These are phyloP conservation scores for Penaeus chinensis DNA, from an alignment of 1,140 invertebrate species.

Conservation along the genomic window DNA sequence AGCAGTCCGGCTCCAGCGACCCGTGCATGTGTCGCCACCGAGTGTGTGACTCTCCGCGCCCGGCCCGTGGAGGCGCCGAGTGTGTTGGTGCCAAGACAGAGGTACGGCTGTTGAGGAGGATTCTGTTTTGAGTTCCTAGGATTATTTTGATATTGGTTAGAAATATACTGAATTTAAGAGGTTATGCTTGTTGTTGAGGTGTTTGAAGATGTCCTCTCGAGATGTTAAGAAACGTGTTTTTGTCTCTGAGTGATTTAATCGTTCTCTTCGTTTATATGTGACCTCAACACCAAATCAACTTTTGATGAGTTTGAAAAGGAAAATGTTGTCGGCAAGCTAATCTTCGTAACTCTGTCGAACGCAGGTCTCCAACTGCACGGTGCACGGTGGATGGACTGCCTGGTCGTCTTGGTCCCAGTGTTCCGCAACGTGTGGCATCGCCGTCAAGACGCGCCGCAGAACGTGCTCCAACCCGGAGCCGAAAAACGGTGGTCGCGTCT, in stretches of 20 bases:
- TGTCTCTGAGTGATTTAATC: no score
- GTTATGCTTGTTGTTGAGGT: no score
- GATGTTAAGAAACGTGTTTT: no score
- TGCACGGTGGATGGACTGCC: slow-evolving; percentile 70
- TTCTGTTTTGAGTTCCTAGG: no score
- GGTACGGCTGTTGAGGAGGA: slow-evolving; percentile 20
- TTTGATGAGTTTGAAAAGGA: no score
- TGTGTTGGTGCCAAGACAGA: slow-evolving; percentile 70
- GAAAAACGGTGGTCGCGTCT: slow-evolving; percentile 67
- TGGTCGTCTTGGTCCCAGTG: slow-evolving; percentile 70
- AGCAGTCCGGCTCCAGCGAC: slow-evolving; percentile 65
- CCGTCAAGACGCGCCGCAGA: slow-evolving; percentile 68
- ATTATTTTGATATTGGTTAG: no score
- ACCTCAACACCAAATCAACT: no score
- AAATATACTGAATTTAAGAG: no score
- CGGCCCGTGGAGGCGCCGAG: slow-evolving; percentile 78
- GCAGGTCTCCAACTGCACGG: slow-evolving; percentile 70
- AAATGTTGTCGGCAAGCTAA: no score
- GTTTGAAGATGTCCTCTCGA: no score
- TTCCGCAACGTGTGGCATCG: slow-evolving; percentile 75
- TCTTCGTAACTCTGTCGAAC: not conserved
- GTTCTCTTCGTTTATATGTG: no score
- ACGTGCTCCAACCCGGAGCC: slow-evolving; percentile 69
- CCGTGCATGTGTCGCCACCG: slow-evolving; percentile 83
- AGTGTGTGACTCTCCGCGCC: slow-evolving; percentile 85